A percentile compares a stretch with the other conserved stretches of the same genome.
These are phyloP conservation scores for Callyntrura sp. DNA, from an alignment of 2,888 invertebrate genomes.

Conservation along the genomic window DNA sequence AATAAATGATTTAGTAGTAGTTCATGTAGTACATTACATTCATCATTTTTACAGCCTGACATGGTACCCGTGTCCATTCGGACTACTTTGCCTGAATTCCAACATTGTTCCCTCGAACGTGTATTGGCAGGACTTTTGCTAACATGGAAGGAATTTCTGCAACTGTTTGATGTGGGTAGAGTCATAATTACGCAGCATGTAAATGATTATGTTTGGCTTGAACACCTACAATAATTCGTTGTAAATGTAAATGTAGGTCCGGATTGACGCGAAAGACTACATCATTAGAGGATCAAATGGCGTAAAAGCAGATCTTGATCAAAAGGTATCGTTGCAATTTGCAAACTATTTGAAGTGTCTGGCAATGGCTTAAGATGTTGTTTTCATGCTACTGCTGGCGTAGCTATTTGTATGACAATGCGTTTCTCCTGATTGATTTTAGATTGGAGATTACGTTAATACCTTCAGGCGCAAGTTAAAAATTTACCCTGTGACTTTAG, in stretches of 20 bases:
- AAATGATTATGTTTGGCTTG: not conserved
- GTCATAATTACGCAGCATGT: not conserved
- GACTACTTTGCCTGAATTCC: conserved; percentile 72
- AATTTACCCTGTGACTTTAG: conserved; percentile 74
- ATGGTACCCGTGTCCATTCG: conserved; percentile 77
- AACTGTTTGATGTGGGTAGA: conserved; percentile 72
- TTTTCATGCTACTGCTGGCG: not conserved
- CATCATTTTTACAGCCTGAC: conserved; percentile 65
- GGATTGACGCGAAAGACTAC: conserved; percentile 19
- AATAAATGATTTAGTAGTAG: not conserved
- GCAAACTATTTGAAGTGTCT: too few relatives aligned
- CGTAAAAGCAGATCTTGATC: conserved; percentile 26
- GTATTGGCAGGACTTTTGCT: conserved; percentile 74
- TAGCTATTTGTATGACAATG: too few relatives aligned
- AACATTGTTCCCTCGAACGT: conserved; percentile 49
- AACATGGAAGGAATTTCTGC: conserved; percentile 78
- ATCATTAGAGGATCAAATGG: conserved; percentile 73
- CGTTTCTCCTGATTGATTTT: not conserved
- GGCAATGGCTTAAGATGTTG: not conserved
- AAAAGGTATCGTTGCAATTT: conserved; percentile 70
- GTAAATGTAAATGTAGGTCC: not conserved
- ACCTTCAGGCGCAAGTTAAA: conserved; percentile 70
- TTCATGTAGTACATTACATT: too few relatives aligned
- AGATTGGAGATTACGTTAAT: conserved; percentile 77
- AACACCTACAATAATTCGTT: too few relatives aligned